These are phyloP conservation scores for Ephialtes manifestator DNA, from an alignment of 2,888 invertebrate species.

Conservation along the genomic window DNA sequence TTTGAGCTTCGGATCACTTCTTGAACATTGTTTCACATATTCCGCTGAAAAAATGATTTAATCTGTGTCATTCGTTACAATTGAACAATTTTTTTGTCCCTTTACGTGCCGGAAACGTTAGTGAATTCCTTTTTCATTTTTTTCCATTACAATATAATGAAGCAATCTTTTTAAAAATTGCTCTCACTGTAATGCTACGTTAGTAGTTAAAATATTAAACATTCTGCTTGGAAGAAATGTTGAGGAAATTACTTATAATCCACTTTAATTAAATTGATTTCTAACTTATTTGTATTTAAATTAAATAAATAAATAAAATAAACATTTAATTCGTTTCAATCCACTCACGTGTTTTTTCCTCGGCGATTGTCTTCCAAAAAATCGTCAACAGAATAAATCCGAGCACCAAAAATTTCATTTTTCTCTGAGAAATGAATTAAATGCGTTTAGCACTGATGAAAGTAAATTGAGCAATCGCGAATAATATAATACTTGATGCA, in stretches of 20 bases:
- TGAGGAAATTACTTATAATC: too few relatives aligned
- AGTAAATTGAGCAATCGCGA: background rate
- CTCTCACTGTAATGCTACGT: too few relatives aligned
- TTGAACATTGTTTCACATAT: constrained; percentile 90
- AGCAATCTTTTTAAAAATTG: too few relatives aligned
- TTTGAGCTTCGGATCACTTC: constrained; percentile 86
- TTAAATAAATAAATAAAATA: too few relatives aligned
- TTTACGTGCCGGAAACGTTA: too few relatives aligned
- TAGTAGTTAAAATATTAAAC: too few relatives aligned
- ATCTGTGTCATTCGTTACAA: background rate
- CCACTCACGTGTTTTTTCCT: constrained; percentile 69
- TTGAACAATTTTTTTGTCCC: background rate
- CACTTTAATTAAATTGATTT: too few relatives aligned
- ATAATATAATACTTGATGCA: background rate
- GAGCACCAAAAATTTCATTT: constrained; percentile 41
- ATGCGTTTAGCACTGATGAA: background rate
- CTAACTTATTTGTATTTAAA: too few relatives aligned
- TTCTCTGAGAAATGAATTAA: background rate
- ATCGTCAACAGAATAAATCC: constrained; percentile 31
- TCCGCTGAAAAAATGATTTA: constrained; percentile 74
- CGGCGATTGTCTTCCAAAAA: constrained; percentile 37
- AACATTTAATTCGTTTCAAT: too few relatives aligned
- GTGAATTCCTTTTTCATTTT: too few relatives aligned
- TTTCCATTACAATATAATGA: too few relatives aligned
- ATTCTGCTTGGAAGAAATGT: too few relatives aligned